These are phyloP conservation scores for Xanthia togata DNA, from an alignment of 2,888 invertebrate genomes.

Conservation along the genomic window DNA sequence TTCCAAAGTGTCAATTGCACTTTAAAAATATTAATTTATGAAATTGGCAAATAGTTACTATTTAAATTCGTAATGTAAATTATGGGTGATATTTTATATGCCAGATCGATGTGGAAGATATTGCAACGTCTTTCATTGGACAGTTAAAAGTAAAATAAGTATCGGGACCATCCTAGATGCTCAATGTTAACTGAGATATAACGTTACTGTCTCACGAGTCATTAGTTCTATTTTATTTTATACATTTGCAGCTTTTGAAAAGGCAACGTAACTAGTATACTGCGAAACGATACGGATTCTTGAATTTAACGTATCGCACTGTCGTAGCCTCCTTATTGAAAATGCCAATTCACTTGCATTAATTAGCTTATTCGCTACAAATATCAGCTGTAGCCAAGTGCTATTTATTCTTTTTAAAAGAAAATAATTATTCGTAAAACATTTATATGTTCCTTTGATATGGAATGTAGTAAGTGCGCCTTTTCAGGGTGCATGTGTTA, in stretches of 20 bases:
- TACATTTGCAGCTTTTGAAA: conserved; percentile 59
- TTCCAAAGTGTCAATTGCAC: conserved; percentile 64
- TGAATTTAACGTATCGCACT: conserved; percentile 16
- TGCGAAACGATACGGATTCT: conserved; percentile 25
- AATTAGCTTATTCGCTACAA: conserved; percentile 45
- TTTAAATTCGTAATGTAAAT: conserved; percentile 53
- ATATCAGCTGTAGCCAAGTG: conserved; percentile 43
- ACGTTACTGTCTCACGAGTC: conserved; percentile 58
- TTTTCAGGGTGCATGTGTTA: conserved; percentile 31
- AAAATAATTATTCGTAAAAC: conserved; percentile 41
- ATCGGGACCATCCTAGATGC: conserved; percentile 64
- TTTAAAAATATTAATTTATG: conserved; percentile 54
- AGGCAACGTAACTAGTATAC: conserved; percentile 50
- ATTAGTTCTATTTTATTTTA: conserved; percentile 62
- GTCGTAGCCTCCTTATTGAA: conserved; percentile 39
- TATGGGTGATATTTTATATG: conserved; percentile 33
- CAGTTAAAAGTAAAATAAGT: conserved; percentile 49
- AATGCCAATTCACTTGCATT: conserved; percentile 34
- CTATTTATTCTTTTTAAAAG: conserved; percentile 49
- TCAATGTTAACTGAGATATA: conserved; percentile 57
- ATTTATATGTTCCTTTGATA: conserved; percentile 46
- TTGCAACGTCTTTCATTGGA: conserved; percentile 54
- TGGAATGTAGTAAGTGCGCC: conserved; percentile 48
- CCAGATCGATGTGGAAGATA: conserved; percentile 42
- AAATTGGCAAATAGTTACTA: conserved; percentile 59